Base-by-base conservation (phyloP, 1,140 invertebrate genomes). In the Caenorhabditis briggsae region DNA sequence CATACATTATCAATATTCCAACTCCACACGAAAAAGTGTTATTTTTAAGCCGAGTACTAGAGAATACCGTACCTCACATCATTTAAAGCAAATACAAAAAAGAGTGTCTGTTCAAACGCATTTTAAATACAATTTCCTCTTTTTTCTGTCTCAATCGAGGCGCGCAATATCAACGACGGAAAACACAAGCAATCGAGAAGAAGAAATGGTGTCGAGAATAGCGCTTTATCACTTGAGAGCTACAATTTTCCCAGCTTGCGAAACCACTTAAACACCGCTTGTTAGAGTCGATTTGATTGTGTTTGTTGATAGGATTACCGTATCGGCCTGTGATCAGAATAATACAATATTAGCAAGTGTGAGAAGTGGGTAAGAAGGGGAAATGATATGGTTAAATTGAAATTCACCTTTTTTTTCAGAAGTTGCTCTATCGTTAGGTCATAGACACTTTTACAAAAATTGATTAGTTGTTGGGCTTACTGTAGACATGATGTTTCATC, bases 51-150 rank as follows among this genome's bases (percentile, higher is more conserved):
- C 20, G 11, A 12, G 11, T 50, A 48, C 65, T 43, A 70, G 70
- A 50, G 33, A 33, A 50, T 78, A 78, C 70, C 70, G 70, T 78
- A 78, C 70, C 70, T 78, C 70, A 78, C 70, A 70, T 70, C 65
- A 48, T 70, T 78, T 20, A 78, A 78, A 78, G 70, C 70, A 78
- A 78, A 78, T 20, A 78, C 2, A 41, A 70, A 65, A 20, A 48
- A 78, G 70, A 78, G 70, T 78, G 70, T 78, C 70, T 78, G 70
- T 78, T 78, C 70, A 78, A 78, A 78, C 70, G 70, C 70, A 78
- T 78, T 78, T 78, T 78, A 78, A 78, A 78, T 78, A 78, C 70
- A 78, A 50, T 78, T 48, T 78, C 46, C 70, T 53, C 70, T 74
- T n/a, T 78, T 78, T 78, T 78, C 64, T 70, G 64, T 70, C 64